These are phyloP conservation scores for Sturmia bella DNA, from an alignment of 2,888 invertebrate species.

Conservation along the genomic window DNA sequence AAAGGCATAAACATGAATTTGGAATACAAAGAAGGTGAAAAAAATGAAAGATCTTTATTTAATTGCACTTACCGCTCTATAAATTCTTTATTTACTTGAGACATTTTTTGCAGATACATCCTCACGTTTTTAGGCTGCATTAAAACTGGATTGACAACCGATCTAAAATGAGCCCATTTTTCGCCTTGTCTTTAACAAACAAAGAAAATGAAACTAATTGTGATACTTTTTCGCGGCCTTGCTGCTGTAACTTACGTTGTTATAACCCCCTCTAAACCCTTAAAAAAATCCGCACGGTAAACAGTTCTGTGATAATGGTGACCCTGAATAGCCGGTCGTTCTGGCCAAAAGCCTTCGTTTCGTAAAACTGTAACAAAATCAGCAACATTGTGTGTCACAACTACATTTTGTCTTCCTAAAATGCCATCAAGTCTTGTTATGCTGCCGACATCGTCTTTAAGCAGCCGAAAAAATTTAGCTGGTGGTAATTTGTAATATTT, in stretches of 20 bases:
- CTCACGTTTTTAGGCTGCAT: constrained; percentile 85
- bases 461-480: constrained; percentile 61
- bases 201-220: background rate
- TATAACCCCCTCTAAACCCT: constrained; percentile 61
- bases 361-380: constrained; percentile 82
- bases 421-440: constrained; percentile 26
- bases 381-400: constrained; percentile 82
- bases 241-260: constrained; percentile 55
- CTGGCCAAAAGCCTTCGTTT: constrained; percentile 82
- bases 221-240: background rate
- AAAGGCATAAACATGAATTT: too few species aligned
- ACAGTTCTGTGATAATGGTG: constrained; percentile 80
- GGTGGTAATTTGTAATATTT: constrained; percentile 73
- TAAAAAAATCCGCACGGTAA: constrained; percentile 70
- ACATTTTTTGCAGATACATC: constrained; percentile 83
- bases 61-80: constrained; percentile 74
- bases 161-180: constrained; percentile 86
- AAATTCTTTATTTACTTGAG: constrained; percentile 82
- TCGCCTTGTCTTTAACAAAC: constrained; percentile 80
- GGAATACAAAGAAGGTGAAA: too few species aligned
- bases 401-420: constrained; percentile 74
- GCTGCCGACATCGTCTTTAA: constrained; percentile 67
- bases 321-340: constrained; percentile 79
- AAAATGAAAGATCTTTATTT: too few species aligned
- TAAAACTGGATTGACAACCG: constrained; percentile 86